These are phyloP conservation scores for Melangyna quadrimaculata DNA, from an alignment of 2,888 invertebrate species.

Conservation along the genomic window DNA sequence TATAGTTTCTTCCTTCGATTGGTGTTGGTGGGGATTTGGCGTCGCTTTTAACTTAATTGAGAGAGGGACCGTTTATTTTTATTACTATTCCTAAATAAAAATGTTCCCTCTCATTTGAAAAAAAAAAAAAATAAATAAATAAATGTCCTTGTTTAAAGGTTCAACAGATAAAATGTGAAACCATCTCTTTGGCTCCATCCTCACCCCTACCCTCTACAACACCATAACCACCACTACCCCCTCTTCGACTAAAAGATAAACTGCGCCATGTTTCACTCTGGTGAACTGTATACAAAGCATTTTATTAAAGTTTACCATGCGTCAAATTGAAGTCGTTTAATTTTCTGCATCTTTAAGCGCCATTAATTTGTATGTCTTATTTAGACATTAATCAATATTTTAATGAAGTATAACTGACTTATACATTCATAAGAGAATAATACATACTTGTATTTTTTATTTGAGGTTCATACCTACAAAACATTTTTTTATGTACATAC, in stretches of 20 bases:
- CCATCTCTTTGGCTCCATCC: neutral
- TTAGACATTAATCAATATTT: conserved; percentile 71
- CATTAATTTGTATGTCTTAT: conserved; percentile 70
- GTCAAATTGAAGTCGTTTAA: conserved; percentile 71
- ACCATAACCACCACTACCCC: neutral
- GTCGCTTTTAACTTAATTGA: conserved; percentile 47
- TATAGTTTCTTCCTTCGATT: conserved; percentile 39
- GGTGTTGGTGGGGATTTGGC: neutral
- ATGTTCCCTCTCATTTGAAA: conserved; percentile 1
- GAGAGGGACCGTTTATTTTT: conserved; percentile 31
- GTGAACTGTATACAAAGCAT: conserved; percentile 23
- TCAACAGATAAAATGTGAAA: conserved; percentile 35
- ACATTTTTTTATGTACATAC: too few relatives aligned
- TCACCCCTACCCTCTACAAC: neutral
- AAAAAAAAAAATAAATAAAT: neutral
- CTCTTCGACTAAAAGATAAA: conserved; percentile 16
- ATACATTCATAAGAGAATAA: neutral
- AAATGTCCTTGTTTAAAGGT: conserved; percentile 60
- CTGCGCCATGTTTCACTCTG: conserved; percentile 31
- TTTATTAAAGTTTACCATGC: conserved; percentile 64
- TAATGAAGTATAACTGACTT: conserved; percentile 55
- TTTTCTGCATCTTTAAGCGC: conserved; percentile 71
- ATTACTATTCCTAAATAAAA: conserved; percentile 42
- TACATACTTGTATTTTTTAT: neutral
- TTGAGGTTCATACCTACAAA: too few relatives aligned